Base-by-base conservation (phyloP, 2,797 vertebrate genomes). In the Myiothlypis coronata region DNA sequence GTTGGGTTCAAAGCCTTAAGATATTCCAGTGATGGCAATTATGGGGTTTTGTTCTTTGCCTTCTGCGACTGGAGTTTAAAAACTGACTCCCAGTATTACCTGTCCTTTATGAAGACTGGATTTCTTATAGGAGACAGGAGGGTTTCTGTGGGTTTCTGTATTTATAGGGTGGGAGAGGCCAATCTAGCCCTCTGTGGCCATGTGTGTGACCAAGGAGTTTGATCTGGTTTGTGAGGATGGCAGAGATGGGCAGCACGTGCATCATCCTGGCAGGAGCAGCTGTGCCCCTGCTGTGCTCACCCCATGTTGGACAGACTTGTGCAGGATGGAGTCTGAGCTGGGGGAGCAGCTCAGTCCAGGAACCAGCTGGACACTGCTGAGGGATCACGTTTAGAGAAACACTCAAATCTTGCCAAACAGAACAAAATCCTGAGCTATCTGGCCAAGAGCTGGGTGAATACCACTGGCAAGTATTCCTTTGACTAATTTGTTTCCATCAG, bases 401-500 rank as follows among this genome's bases (percentile, higher is more conserved):
- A 86, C n/a, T 34, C 24, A 56, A 61, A 69, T 15, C 39, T 9
- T 87, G 61, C 78, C 61, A 72, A 81, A 60, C 35, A 72, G 63
- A 61, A 56, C 52, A 86, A 76, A 89, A 72, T 12, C 23, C 13
- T 41, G 50, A 90, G 26, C 26, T 83, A 49, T 60, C 72, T 85
- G 65, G 26, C 64, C 6, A 2, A 76, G 81, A 89, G 27, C 70
- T 93, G 79, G 64, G 61, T 87, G 92, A 92, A 69, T 69, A 59
- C 37, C 52, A 52, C 72, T 83, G 63, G 28, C 84, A 79, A 91
- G 11, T 39, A 87, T 78, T 92, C 9, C 8, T 93, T 71, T 79
- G 82, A 89, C 84, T 93, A 37, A 91, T 78, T 61, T 86, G n/a
- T 94, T 97, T 94, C 87, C 79, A 90, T 88, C 76, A 72, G 61